phyloP scores from a whole-genome alignment of 2,113 vertebrate genomes.

The Erythrocercus mccallii region DNA sequence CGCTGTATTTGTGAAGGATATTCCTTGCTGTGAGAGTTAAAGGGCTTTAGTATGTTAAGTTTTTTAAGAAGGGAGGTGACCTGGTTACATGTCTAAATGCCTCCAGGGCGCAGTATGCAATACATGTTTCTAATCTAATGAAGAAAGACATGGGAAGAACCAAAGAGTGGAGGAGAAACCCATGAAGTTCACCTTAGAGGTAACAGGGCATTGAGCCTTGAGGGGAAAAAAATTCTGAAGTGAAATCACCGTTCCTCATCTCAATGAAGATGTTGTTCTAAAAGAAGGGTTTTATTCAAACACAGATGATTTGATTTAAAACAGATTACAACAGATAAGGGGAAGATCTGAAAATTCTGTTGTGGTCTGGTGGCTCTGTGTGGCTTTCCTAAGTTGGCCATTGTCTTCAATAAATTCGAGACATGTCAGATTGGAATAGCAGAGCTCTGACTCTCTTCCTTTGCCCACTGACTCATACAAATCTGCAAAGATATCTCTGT shows the following conservation, averaged over 20 bases:
- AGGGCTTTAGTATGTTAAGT: background rate
- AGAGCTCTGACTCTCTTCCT: slow-evolving; percentile 27
- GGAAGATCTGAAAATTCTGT: background rate
- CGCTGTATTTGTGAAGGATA: background rate
- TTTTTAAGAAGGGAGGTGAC: background rate
- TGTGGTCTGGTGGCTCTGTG: background rate
- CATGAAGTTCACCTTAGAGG: background rate
- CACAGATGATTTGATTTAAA: background rate
- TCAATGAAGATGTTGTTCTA: background rate
- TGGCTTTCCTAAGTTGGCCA: background rate
- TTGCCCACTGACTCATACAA: background rate
- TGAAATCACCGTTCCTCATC: background rate
- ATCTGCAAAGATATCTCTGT: background rate
- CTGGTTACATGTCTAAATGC: background rate
- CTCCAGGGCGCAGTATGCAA: background rate
- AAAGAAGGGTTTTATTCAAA: background rate
- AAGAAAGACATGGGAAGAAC: background rate
- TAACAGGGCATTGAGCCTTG: background rate
- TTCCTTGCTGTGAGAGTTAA: background rate
- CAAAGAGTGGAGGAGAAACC: background rate
- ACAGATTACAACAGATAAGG: background rate
- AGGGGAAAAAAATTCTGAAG: background rate
- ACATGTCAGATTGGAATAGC: background rate
- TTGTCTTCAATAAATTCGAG: slow-evolving; percentile 30
- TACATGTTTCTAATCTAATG: background rate